A percentile compares a stretch with the other conserved stretches of the same genome.
phyloP scores from a whole-genome alignment of 1,140 invertebrate genomes.

The Caenorhabditis remanei region DNA sequence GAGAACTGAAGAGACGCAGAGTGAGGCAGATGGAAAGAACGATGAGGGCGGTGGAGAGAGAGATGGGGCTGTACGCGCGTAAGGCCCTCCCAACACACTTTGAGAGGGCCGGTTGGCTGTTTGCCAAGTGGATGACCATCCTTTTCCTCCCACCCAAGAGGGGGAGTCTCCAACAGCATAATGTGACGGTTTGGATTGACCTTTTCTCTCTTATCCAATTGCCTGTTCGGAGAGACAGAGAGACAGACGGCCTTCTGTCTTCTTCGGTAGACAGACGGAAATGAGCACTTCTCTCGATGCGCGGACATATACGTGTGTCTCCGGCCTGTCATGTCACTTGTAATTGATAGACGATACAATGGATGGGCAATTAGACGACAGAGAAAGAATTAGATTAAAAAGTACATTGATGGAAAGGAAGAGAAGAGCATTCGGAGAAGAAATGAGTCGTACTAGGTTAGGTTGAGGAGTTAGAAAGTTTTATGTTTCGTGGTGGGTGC shows the following conservation, averaged over 20 bases:
- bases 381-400: not conserved
- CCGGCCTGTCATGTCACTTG: conserved; percentile 35
- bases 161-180: conserved; percentile 33
- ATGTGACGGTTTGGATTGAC: conserved; percentile 52
- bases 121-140: conserved; percentile 51
- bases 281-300: conserved; percentile 6
- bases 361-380: conserved; percentile 3
- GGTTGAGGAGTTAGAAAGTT: too few relatives aligned
- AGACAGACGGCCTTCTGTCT: conserved; percentile 10
- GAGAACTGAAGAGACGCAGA: not conserved
- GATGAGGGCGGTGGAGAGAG: not conserved
- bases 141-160: not conserved
- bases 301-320: not conserved
- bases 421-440: not conserved
- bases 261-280: not conserved
- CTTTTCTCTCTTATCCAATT: conserved; percentile 31
- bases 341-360: conserved; percentile 39
- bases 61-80: conserved; percentile 25
- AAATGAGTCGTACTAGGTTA: not conserved
- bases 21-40: not conserved
- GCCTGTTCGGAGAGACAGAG: not conserved
- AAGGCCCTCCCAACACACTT: conserved; percentile 23
- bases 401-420: not conserved
- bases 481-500: too few relatives aligned
- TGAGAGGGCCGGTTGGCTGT: conserved; percentile 51